Base-by-base conservation (phyloP, 2,797 vertebrate species). In the Hybognathus amarus region DNA sequence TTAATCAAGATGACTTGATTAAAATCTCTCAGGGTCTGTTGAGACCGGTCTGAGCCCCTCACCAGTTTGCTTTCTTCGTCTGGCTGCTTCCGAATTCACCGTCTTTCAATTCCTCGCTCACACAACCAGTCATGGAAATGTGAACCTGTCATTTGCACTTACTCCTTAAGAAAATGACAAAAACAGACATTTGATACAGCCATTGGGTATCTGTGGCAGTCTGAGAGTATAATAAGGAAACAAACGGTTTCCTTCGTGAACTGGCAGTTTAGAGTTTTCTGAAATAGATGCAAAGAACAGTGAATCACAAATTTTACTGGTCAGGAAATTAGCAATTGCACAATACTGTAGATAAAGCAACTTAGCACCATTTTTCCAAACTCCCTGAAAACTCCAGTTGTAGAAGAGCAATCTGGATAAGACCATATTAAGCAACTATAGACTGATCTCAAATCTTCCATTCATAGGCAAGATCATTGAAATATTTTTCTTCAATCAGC, bases 1-100 rank as follows among this genome's bases (percentile, higher is more conserved):
- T 88, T 71, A 85, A 86, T 88, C 83, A 86, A 73, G 85, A 82
- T 83, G 85, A 85, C 87, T 70, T 86, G 87, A 86, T 88, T 86
- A 85, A 80, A 77, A 17, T 61, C 79, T 83, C 84, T 76, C 36
- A 8, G 70, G 82, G 61, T 33, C 63, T 30, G 76, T 75, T 71
- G n/a, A 69, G 70, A n/a, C 38, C 38, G 50, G 63, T 64, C n/a
- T n/a, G 11, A 50, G n/a, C 79, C 68, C 30, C 83, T 42, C 67
- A 22, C 12, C 22, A 22, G 45, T 74, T 24, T 67, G 61, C 47
- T 59, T 77, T 67, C 22, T 11, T n/a, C 40, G 6, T 78, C 76
- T 63, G 30, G 12, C 67, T 64, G 63, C 42, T 56, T 82, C 59
- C 1, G 17, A 67, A 56, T 17, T n/a, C n/a, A 8, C 66, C 68